Evolutionary conservation across 2,888 invertebrate genomes (phyloP).

Genomic region (Pharmacophagus antenor): DNA sequence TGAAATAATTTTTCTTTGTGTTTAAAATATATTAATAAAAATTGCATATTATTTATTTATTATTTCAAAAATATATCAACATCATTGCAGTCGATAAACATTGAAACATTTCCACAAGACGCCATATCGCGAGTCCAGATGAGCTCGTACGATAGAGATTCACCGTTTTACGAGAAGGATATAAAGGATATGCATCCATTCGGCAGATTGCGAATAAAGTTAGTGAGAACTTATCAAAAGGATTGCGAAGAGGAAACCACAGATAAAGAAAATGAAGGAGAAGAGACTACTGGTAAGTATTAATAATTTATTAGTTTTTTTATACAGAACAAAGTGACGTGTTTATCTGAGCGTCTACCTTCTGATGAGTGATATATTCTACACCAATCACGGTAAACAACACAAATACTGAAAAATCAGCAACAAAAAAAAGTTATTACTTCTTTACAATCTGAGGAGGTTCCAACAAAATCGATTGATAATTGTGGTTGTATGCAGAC

Average conservation of each 20-base stretch:
- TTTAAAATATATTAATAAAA: too few relatives aligned
- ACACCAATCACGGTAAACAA: background rate
- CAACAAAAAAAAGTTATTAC: too few relatives aligned
- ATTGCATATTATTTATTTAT: too few relatives aligned
- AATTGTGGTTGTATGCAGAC: too few relatives aligned
- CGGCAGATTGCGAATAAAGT: slow-evolving; percentile 59
- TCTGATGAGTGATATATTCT: background rate
- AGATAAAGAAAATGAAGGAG: slow-evolving; percentile 38
- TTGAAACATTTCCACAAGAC: slow-evolving; percentile 65
- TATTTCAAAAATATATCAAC: too few relatives aligned
- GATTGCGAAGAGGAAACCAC: slow-evolving; percentile 43
- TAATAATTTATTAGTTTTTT: background rate
- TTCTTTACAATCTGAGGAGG: too few relatives aligned
- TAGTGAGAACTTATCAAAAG: slow-evolving; percentile 61
- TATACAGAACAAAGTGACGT: background rate
- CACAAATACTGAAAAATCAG: too few relatives aligned
- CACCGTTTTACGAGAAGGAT: slow-evolving; percentile 67
- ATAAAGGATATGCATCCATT: slow-evolving; percentile 69
- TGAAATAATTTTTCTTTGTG: too few relatives aligned
- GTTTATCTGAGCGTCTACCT: background rate
- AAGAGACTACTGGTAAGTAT: slow-evolving; percentile 48
- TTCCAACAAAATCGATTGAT: too few relatives aligned
- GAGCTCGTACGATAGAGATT: slow-evolving; percentile 68
- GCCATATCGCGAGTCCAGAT: slow-evolving; percentile 59
- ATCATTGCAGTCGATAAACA: slow-evolving; percentile 57